phyloP scores from a whole-genome alignment of 2,797 vertebrate genomes.

The Tokudaia tokunoshimensis region DNA sequence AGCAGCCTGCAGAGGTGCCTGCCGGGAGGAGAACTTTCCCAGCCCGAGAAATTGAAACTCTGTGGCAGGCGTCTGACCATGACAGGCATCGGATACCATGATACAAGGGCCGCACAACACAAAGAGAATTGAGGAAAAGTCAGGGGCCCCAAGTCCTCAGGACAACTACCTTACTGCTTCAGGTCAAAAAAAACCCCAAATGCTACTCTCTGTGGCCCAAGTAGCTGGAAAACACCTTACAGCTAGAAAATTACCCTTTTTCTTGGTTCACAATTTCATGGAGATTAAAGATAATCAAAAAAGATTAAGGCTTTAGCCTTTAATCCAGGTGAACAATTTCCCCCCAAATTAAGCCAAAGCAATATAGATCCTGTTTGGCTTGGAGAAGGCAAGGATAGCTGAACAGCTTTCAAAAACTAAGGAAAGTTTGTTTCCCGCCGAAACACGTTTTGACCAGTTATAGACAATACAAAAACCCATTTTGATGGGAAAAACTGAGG shows the following conservation, averaged over 20 bases:
- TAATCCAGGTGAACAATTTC: conserved; percentile 65
- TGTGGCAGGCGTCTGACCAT: not conserved
- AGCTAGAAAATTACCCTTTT: not conserved
- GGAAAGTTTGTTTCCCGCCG: conserved; percentile 22
- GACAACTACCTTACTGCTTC: conserved; percentile 64
- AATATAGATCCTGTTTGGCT: not conserved
- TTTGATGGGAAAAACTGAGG: conserved; percentile 11
- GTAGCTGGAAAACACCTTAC: conserved; percentile 50
- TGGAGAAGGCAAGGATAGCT: not conserved
- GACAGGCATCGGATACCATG: conserved; percentile 18
- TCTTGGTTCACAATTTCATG: conserved; percentile 58
- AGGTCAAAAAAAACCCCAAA: conserved; percentile 58
- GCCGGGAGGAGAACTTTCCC: conserved; percentile 27
- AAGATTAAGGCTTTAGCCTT: conserved; percentile 74
- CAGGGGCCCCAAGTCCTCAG: conserved; percentile 35
- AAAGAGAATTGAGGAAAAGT: conserved; percentile 30
- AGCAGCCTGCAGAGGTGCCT: conserved; percentile 29
- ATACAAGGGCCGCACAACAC: conserved; percentile 12
- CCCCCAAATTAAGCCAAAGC: conserved; percentile 34
- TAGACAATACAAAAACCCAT: conserved; percentile 28
- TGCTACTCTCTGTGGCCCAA: conserved; percentile 45
- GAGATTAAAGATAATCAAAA: conserved; percentile 70
- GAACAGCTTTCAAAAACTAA: conserved; percentile 22
- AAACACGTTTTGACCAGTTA: conserved; percentile 27
- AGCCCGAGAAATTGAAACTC: conserved; percentile 62